Base-by-base conservation (phyloP, 2,888 invertebrate genomes). In the Entomobrya multifasciata region DNA sequence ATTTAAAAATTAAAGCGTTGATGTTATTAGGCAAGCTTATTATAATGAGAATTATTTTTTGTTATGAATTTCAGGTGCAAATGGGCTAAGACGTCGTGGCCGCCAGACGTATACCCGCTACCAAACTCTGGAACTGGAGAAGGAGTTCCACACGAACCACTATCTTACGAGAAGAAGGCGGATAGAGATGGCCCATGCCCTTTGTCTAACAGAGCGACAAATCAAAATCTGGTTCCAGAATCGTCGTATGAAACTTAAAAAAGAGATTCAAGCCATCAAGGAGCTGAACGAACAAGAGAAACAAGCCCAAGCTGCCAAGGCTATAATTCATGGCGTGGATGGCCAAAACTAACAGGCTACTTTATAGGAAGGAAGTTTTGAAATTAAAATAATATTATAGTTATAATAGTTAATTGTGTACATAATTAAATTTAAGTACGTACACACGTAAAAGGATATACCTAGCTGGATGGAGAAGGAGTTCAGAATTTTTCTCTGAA, bases 181-280 rank as follows among this genome's bases (percentile, higher is more conserved):
- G 93, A 98, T 98, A 93, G 98, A 98, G 94, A 98, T 98, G 92
- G 98, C 98, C 91, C 98, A 98, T 94, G 96, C 97, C 92, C 95
- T 99, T 91, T 97, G 98, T 93, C 95, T 99, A 92, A 98, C 98
- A 91, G 98, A 98, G 94, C 94, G 98, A 92, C 98, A 98, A 94
- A 98, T 97, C 93, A 98, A 98, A 94, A 98, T 98, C 93, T 98
- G 97, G 97, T 97, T 98, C 95, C 98, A 98, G 94, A 98, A 98
- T 93, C 95, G 98, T 91, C 95, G 98, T 93, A 98, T 98, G 98
- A 98, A 98, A 94, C 98, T 97, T 97, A 98, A 98, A 95, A 98
- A 98, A 93, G 98, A 98, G 94, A n/a, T n/a, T n/a, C n/a, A n/a
- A n/a, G n/a, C n/a, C n/a, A n/a, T n/a, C n/a, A n/a, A n/a, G n/a